phyloP scores from a whole-genome alignment of 2,797 vertebrate species.

The Karalla daura region DNA sequence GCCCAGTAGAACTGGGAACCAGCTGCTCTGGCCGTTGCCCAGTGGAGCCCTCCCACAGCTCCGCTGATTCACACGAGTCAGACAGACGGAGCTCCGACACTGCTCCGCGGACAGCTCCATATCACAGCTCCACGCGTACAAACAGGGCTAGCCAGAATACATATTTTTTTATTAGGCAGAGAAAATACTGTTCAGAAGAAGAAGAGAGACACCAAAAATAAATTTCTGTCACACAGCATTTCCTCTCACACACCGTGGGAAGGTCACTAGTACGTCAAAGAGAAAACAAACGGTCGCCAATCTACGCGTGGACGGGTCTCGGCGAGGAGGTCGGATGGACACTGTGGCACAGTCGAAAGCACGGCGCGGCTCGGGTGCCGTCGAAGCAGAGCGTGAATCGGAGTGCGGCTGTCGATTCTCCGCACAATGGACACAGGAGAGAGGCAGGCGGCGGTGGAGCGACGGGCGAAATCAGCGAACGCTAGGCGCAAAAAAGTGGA shows the following conservation, averaged over 20 bases:
- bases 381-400: conserved; percentile 45
- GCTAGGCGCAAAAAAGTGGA: conserved; percentile 22
- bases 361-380: conserved; percentile 32
- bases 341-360: conserved; percentile 49
- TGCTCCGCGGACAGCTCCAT: too few relatives aligned
- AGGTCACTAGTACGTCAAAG: conserved; percentile 65
- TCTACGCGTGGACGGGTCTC: conserved; percentile 35
- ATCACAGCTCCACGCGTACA: too few relatives aligned
- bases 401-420: conserved; percentile 42
- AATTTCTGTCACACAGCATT: conserved; percentile 71
- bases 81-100: conserved; percentile 18
- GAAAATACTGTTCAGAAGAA: conserved; percentile 85
- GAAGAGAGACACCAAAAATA: conserved; percentile 83
- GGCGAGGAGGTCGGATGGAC: conserved; percentile 40
- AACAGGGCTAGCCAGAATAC: conserved; percentile 83
- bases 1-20: conserved; percentile 5
- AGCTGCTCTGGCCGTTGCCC: conserved; percentile 17
- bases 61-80: conserved; percentile 36
- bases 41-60: conserved; percentile 26
- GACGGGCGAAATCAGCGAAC: conserved; percentile 37
- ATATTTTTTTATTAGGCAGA: conserved; percentile 85
- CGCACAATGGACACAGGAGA: conserved; percentile 42
- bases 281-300: conserved; percentile 56
- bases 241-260: conserved; percentile 59
- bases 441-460: conserved; percentile 42